Evolutionary conservation across 2,797 vertebrate species (phyloP), one percentile per base, ranked within the genome.

Genomic region (Lithobates pipiens): DNA sequence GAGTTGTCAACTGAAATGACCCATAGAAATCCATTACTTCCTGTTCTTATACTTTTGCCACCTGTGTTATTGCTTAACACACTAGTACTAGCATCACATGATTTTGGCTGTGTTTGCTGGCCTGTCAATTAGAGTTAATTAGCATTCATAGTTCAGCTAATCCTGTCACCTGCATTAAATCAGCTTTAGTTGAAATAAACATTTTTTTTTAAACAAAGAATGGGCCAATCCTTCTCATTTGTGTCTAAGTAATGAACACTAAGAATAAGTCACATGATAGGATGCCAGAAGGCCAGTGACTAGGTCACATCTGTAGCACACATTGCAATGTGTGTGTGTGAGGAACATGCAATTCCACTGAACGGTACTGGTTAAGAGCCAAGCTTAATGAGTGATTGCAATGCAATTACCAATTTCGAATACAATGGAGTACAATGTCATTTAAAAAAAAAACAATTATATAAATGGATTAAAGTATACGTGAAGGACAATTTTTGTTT

Each of bases 241-340:
- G 76, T 50, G 32, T 29, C 36, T 50, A 61, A 54, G 36, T 69
- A 80, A 80, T 80, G 84, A 85, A 36, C 15, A 25, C 42, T 69
- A 54, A 13, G 39, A 65, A 73, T 68, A 73, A 46, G 80, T 79
- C 80, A 83, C 76, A 57, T 42, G 27, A 75, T 39, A 36, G 83
- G 11, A 71, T 50, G 39, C 75, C 85, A 86, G 57, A 39, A 73
- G 73, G 32, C 50, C 54, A 67, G 36, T 65, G 34, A 65, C 54
- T 32, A 25, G 80, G 69, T 83, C 85, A 86, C 85, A 86, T 86
- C 85, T 86, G 85, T 61, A 83, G 32, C 75, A 57, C 85, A 86
- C 32, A 81, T 81, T 85, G 44, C 23, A 39, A 2, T 36, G 29
- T 15, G 4, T 72, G 46, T 61, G 44, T 69, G 3, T 21, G 25